These are phyloP conservation scores for Stercorarius parasiticus DNA, from an alignment of 2,113 vertebrate genomes.

Conservation along the genomic window DNA sequence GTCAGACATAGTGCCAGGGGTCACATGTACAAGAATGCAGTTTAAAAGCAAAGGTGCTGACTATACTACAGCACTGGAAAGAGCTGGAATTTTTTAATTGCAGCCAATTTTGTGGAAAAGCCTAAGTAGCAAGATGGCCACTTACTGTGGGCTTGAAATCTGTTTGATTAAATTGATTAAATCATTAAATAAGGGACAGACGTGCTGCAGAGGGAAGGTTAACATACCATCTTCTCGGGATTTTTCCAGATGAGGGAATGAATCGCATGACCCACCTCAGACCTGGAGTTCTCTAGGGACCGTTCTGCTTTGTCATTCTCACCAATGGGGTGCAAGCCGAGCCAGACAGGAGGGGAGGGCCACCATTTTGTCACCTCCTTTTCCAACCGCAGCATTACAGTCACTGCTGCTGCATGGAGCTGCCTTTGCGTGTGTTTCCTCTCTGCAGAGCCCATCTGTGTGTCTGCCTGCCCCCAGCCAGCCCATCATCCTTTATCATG, in stretches of 20 bases:
- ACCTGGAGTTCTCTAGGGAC: neutral
- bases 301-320: neutral
- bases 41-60: neutral
- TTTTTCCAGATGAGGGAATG: neutral
- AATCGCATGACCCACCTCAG: neutral
- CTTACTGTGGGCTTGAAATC: neutral
- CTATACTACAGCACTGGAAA: fast-evolving
- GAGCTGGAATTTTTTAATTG: neutral
- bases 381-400: fast-evolving
- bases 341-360: neutral
- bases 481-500: neutral
- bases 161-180: neutral
- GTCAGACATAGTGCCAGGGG: neutral
- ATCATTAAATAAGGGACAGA: neutral
- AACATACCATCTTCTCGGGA: fast-evolving
- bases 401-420: neutral
- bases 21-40: fast-evolving
- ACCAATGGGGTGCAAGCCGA: neutral
- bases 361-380: neutral
- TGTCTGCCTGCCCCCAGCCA: neutral
- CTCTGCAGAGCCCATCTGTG: neutral
- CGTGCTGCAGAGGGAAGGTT: neutral
- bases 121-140: neutral
- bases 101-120: neutral
- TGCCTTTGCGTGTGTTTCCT: fast-evolving